These are phyloP conservation scores for Tyrannus savana DNA, from an alignment of 2,113 vertebrate species.

Conservation along the genomic window DNA sequence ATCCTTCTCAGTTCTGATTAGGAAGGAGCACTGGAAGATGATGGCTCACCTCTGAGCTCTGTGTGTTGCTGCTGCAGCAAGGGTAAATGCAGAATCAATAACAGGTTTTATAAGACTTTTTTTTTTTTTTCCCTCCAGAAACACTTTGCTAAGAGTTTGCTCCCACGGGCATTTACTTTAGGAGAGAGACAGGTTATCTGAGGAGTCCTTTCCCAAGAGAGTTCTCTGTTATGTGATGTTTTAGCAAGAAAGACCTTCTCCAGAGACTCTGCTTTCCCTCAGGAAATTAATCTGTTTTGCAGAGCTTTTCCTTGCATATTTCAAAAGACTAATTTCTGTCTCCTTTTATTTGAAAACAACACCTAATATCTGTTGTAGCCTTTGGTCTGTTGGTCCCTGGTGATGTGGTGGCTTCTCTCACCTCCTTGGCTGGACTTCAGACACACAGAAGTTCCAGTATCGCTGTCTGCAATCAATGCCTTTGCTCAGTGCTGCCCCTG, in stretches of 20 bases:
- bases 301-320: background rate
- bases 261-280: background rate
- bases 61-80: background rate
- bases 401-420: background rate
- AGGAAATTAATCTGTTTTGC: background rate
- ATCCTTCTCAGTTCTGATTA: background rate
- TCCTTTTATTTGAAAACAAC: background rate
- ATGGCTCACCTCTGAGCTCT: conserved; percentile 5
- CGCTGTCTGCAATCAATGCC: background rate
- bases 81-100: conserved; percentile 9
- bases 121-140: background rate
- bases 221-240: background rate
- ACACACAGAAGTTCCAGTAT: background rate
- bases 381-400: background rate
- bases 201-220: background rate
- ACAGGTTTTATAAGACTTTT: background rate
- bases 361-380: background rate
- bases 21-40: background rate
- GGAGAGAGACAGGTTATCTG: background rate
- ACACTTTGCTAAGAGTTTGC: background rate
- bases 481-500: background rate
- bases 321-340: background rate
- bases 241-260: background rate
- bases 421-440: background rate
- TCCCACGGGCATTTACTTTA: background rate